These are phyloP conservation scores for Lissonota sp. DNA, from an alignment of 2,888 invertebrate genomes.

Conservation along the genomic window DNA sequence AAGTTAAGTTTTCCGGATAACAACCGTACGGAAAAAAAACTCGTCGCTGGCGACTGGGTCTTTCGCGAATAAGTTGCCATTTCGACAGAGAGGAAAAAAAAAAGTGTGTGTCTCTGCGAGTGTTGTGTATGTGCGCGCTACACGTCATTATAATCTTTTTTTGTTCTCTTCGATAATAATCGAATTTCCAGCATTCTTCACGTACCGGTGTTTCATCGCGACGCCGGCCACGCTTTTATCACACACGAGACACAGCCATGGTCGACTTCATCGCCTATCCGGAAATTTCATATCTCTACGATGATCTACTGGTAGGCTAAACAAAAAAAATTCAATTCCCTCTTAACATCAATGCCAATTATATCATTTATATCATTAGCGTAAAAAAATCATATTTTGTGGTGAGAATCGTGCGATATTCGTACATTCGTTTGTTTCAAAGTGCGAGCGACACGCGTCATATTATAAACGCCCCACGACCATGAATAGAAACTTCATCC, in stretches of 20 bases:
- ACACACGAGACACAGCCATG: slow-evolving; percentile 71
- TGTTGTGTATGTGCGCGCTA: no score
- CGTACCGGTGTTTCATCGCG: slow-evolving; percentile 33
- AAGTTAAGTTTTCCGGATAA: no score
- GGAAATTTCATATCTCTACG: slow-evolving; percentile 80
- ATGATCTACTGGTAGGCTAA: slow-evolving; percentile 77
- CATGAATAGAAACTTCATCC: neutral
- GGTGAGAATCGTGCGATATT: no score
- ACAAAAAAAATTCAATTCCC: slow-evolving; percentile 18
- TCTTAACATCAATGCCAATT: neutral
- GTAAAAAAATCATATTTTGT: neutral
- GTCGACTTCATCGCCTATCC: slow-evolving; percentile 80
- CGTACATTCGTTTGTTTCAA: no score
- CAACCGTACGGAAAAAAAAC: no score
- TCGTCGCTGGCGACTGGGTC: no score
- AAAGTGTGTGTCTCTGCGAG: no score
- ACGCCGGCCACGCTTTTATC: no score
- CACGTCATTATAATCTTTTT: no score
- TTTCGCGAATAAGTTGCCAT: no score
- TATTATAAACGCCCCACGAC: neutral
- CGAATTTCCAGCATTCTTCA: slow-evolving; percentile 40
- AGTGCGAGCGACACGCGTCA: neutral
- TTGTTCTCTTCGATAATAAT: slow-evolving; percentile 28
- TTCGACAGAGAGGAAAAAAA: no score
- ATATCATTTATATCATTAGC: neutral